Percentiles rank a stretch among this genome's conserved stretches.
These are phyloP conservation scores for Dendrolimus punctatus DNA, from an alignment of 1,140 invertebrate genomes.

Conservation along the genomic window DNA sequence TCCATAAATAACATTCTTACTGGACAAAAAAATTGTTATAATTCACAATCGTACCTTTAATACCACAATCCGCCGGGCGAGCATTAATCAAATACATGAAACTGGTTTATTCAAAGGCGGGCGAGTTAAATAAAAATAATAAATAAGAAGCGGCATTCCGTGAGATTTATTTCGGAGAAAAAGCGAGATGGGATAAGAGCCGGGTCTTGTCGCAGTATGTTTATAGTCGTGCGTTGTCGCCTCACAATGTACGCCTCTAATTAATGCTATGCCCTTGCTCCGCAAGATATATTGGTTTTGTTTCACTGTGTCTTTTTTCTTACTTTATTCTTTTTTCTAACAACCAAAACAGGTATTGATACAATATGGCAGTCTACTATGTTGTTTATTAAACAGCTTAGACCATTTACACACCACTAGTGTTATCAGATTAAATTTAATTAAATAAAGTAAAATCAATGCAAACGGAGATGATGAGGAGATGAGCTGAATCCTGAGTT, in stretches of 20 bases:
- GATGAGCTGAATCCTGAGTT: slow-evolving; percentile 18
- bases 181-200: slow-evolving; percentile 50
- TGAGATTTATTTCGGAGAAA: slow-evolving; percentile 69
- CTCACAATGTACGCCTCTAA: slow-evolving; percentile 54
- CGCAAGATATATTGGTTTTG: slow-evolving; percentile 41
- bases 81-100: slow-evolving; percentile 61
- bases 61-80: slow-evolving; percentile 41
- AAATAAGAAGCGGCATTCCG: slow-evolving; percentile 60
- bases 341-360: too few species aligned
- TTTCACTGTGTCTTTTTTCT: slow-evolving; percentile 6
- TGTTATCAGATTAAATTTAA: slow-evolving; percentile 14
- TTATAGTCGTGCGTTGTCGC: slow-evolving; percentile 51
- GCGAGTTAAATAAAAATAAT: slow-evolving; percentile 65
- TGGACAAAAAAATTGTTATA: slow-evolving; percentile 45
- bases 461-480: slow-evolving; percentile 16
- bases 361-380: too few species aligned
- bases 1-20: slow-evolving; percentile 62
- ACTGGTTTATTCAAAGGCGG: slow-evolving; percentile 60
- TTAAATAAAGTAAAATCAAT: slow-evolving; percentile 18
- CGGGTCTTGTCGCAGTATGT: slow-evolving; percentile 53
- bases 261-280: slow-evolving; percentile 50
- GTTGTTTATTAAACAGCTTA: neutral
- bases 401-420: slow-evolving; percentile 1
- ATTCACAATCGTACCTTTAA: slow-evolving; percentile 56
- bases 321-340: slow-evolving; percentile 22